phyloP scores from a whole-genome alignment of 2,888 invertebrate genomes.

The Metopia argyrocephala region DNA sequence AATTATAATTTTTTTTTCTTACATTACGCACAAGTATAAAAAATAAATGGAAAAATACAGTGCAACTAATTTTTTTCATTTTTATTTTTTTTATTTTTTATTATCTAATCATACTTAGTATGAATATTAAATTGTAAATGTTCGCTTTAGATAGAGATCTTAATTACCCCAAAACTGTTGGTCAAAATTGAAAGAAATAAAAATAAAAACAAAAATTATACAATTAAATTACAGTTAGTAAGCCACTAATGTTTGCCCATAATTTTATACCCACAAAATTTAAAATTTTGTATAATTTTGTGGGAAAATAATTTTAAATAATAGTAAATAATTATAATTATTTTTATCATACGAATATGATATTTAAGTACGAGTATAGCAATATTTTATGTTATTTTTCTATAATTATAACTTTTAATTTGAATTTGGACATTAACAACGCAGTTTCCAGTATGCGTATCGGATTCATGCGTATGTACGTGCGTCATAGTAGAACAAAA shows the following conservation, averaged over 20 bases:
- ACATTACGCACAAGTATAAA: not conserved
- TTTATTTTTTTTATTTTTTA: not conserved
- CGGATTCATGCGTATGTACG: no score
- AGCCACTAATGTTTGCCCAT: slow-evolving; percentile 22
- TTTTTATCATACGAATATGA: slow-evolving; percentile 17
- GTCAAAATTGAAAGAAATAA: slow-evolving; percentile 5
- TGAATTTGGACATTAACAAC: slow-evolving; percentile 16
- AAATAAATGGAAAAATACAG: not conserved
- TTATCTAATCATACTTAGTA: slow-evolving; percentile 37
- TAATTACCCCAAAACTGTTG: slow-evolving; percentile 45
- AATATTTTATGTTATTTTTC: not conserved
- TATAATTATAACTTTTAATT: no score
- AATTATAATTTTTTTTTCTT: not conserved
- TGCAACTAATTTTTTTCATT: not conserved
- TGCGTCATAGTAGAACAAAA: no score
- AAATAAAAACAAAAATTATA: slow-evolving; percentile 14
- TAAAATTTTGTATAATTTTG: slow-evolving; percentile 35
- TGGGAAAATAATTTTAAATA: slow-evolving; percentile 52
- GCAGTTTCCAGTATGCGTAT: no score
- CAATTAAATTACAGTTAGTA: slow-evolving; percentile 52
- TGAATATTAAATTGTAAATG: slow-evolving; percentile 33
- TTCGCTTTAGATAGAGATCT: slow-evolving; percentile 54
- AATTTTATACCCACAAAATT: slow-evolving; percentile 21
- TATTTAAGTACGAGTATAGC: slow-evolving; percentile 6
- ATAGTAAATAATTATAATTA: slow-evolving; percentile 35